Evolutionary conservation across 2,888 invertebrate genomes (phyloP).

Genomic region (Horisme vitalbata): DNA sequence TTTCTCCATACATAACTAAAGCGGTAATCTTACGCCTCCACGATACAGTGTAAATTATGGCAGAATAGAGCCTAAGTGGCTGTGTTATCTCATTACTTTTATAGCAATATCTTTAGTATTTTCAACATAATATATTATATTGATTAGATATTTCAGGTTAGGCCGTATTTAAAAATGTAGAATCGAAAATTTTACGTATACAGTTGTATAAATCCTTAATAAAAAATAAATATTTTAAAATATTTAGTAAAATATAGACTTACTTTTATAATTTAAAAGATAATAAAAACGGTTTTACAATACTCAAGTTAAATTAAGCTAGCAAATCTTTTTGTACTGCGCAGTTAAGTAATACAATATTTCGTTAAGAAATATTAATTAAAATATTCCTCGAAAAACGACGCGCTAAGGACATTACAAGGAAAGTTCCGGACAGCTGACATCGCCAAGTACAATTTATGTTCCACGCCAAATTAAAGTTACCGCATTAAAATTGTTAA

Average conservation of each 20-base stretch:
- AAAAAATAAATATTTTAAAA: no score
- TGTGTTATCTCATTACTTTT: slow-evolving; percentile 12
- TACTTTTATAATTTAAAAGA: not conserved
- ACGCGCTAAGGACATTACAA: slow-evolving; percentile 75
- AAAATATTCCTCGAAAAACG: slow-evolving; percentile 75
- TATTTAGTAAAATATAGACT: no score
- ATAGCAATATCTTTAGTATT: not conserved
- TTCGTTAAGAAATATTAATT: slow-evolving; percentile 76
- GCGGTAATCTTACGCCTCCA: slow-evolving; percentile 29
- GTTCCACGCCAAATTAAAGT: slow-evolving; percentile 72
- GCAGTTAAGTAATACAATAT: slow-evolving; percentile 35
- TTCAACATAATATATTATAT: no score
- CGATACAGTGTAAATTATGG: slow-evolving; percentile 24
- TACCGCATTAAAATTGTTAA: slow-evolving; percentile 74
- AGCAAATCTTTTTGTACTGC: slow-evolving; percentile 9
- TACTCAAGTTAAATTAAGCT: no score
- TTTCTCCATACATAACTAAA: slow-evolving; percentile 32
- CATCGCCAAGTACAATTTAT: slow-evolving; percentile 79
- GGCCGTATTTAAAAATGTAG: no score
- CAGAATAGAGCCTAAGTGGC: slow-evolving; percentile 17
- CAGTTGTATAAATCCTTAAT: no score
- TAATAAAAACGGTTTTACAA: no score
- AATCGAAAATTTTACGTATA: no score
- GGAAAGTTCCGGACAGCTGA: slow-evolving; percentile 79
- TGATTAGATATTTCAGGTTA: no score